Conservation (phyloP, 1,140 invertebrate species). For the Dendroctonus ponderosae region DNA sequence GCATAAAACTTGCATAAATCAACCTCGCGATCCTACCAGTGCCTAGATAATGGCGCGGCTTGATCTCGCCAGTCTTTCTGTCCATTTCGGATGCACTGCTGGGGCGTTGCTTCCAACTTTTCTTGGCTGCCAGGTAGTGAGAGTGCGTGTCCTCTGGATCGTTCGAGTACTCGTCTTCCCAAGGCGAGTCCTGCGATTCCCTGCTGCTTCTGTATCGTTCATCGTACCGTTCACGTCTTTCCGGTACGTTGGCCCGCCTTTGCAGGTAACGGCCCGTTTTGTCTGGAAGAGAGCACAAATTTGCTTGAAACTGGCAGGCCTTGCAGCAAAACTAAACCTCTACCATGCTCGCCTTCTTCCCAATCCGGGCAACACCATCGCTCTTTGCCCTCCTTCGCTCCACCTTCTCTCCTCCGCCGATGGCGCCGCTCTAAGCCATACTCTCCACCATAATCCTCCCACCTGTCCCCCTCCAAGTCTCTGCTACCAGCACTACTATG, state of each 20-base stretch:
- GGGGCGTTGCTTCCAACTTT: conserved; percentile 63
- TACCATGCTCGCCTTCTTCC: conserved; percentile 43
- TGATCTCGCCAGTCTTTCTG: conserved; percentile 53
- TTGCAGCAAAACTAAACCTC: not conserved
- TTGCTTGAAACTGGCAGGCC: not conserved
- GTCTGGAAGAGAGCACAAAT: conserved; percentile 32
- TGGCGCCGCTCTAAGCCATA: conserved; percentile 39
- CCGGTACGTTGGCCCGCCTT: conserved; percentile 36
- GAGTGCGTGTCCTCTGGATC: conserved; percentile 47
- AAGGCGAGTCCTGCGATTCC: conserved; percentile 54
- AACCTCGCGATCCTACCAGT: conserved; percentile 36
- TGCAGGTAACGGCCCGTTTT: conserved; percentile 40
- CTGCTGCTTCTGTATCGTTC: conserved; percentile 47
- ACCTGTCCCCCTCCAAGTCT: conserved; percentile 43
- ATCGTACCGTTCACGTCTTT: conserved; percentile 46
- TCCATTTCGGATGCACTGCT: conserved; percentile 61
- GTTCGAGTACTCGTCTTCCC: conserved; percentile 56
- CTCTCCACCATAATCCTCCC: conserved; percentile 39
- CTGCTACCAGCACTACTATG: conserved; percentile 34
- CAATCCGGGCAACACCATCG: conserved; percentile 50
- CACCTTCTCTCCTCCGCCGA: conserved; percentile 37
- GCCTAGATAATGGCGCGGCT: conserved; percentile 49
- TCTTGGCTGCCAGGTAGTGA: conserved; percentile 54
- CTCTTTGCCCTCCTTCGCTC: conserved; percentile 36
- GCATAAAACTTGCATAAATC: too few relatives aligned